These are phyloP conservation scores for Psophia crepitans DNA, from an alignment of 2,113 vertebrate species.

Conservation along the genomic window DNA sequence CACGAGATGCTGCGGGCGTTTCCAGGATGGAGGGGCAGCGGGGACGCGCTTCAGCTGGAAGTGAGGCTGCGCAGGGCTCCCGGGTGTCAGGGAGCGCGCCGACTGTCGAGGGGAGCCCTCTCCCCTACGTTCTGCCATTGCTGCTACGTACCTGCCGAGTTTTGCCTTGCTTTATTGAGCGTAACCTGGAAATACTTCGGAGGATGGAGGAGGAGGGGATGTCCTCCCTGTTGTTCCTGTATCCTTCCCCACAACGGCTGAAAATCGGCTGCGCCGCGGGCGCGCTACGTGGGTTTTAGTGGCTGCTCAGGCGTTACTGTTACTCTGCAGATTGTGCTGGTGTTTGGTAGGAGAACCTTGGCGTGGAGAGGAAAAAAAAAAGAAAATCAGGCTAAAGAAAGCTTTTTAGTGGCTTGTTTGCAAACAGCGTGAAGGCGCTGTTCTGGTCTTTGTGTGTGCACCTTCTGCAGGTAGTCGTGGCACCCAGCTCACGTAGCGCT, in stretches of 20 bases:
- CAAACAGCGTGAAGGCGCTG: neutral
- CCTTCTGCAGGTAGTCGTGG: neutral
- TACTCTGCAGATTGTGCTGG: neutral
- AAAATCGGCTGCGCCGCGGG: neutral
- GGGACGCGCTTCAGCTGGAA: neutral
- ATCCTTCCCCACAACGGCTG: neutral
- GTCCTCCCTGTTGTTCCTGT: accelerated
- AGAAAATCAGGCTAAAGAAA: neutral
- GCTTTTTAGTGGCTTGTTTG: neutral
- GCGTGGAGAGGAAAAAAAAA: neutral
- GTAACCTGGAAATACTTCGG: neutral
- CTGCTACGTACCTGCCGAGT: neutral
- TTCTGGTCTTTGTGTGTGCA: neutral
- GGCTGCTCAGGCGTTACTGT: neutral
- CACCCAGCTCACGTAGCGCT: accelerated
- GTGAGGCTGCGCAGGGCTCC: neutral
- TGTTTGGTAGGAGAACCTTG: neutral
- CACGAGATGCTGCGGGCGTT: neutral
- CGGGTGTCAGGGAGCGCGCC: neutral
- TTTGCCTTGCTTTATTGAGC: neutral
- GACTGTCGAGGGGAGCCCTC: neutral
- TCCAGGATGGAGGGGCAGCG: neutral
- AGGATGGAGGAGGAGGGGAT: neutral
- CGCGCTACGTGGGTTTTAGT: accelerated
- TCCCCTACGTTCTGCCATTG: accelerated